Conservation (phyloP, 2,113 vertebrate genomes). For the Gymnocephalus cernua region DNA sequence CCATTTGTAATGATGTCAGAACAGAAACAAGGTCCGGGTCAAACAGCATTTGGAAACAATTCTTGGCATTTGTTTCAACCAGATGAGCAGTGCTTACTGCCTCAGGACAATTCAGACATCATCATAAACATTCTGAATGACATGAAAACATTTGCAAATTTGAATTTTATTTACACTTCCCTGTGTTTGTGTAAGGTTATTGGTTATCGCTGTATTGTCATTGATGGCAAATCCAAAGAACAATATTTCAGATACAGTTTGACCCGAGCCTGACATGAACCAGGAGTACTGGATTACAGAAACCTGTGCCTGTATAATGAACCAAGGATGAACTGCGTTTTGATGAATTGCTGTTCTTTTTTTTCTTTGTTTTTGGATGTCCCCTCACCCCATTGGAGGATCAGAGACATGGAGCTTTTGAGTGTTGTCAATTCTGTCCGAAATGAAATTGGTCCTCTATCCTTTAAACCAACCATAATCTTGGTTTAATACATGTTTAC, state of each 20-base stretch:
- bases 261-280: slow-evolving; percentile 40
- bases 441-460: slow-evolving; percentile 53
- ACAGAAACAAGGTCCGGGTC: slow-evolving; percentile 54
- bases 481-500: slow-evolving; percentile 54
- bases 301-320: slow-evolving; percentile 77
- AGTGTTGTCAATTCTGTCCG: slow-evolving; percentile 56
- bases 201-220: slow-evolving; percentile 7
- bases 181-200: slow-evolving; percentile 5
- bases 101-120: slow-evolving; percentile 27
- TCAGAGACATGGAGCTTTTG: slow-evolving; percentile 75
- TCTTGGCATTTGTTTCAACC: slow-evolving; percentile 26
- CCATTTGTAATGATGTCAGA: slow-evolving; percentile 50
- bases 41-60: slow-evolving; percentile 29
- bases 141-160: not conserved
- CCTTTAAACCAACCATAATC: slow-evolving; percentile 35
- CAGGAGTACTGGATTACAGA: slow-evolving; percentile 66
- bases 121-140: not conserved
- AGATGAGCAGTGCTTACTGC: slow-evolving; percentile 43
- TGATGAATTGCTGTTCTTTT: slow-evolving; percentile 51
- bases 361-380: slow-evolving; percentile 27
- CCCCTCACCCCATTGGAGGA: slow-evolving; percentile 53
- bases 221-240: slow-evolving; percentile 39
- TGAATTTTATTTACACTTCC: slow-evolving; percentile 8
- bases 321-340: slow-evolving; percentile 66
- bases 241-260: slow-evolving; percentile 31